Conservation (phyloP, 2,113 vertebrate species). For the Ardeotis arabs region DNA sequence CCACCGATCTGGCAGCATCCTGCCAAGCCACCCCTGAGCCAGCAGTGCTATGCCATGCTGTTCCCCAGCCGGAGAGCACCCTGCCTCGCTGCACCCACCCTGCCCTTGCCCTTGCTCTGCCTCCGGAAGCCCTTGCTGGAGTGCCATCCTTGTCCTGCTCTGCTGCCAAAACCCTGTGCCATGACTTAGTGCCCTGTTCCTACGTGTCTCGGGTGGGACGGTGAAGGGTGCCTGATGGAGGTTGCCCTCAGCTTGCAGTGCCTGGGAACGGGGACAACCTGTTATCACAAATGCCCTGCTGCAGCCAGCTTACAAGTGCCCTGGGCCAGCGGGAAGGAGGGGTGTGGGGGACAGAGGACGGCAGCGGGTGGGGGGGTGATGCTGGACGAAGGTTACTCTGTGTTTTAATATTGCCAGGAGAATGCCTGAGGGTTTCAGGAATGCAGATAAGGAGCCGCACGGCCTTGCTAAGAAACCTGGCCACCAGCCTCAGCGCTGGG, state of each 20-base stretch:
- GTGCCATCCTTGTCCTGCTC: neutral
- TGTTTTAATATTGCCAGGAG: slow-evolving; percentile 69
- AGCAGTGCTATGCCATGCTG: neutral
- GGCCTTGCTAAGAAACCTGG: slow-evolving; percentile 63
- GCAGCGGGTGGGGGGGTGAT: slow-evolving; percentile 28
- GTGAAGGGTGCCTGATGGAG: neutral
- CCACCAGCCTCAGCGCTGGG: slow-evolving; percentile 32
- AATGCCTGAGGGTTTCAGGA: slow-evolving; percentile 73
- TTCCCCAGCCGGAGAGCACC: neutral
- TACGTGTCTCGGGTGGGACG: neutral
- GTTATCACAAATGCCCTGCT: slow-evolving; percentile 3
- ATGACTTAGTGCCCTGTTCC: neutral
- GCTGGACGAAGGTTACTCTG: slow-evolving; percentile 66
- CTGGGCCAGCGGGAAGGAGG: neutral
- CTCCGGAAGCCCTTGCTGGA: neutral
- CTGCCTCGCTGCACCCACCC: neutral
- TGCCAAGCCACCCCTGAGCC: neutral
- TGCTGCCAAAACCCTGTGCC: neutral
- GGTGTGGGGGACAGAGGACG: neutral
- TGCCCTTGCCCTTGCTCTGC: neutral
- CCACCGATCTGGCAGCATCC: neutral
- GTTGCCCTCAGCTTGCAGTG: neutral
- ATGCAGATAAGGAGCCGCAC: slow-evolving; percentile 69
- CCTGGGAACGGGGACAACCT: neutral
- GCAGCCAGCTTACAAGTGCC: neutral